Conservation (phyloP, 2,113 vertebrate genomes). For the Thermophis baileyi region DNA sequence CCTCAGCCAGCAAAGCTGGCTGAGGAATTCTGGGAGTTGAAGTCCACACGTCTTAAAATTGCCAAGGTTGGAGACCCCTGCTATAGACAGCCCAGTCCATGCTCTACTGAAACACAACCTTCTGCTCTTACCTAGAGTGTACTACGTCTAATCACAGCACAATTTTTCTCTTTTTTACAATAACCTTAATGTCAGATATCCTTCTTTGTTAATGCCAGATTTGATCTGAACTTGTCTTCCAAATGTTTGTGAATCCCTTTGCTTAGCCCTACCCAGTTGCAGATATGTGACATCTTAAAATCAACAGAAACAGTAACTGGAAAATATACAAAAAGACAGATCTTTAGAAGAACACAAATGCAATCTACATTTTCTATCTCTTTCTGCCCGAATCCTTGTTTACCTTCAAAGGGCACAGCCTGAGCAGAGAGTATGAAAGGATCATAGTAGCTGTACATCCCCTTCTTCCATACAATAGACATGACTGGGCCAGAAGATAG, state of each 20-base stretch:
- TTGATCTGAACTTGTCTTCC: background rate
- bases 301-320: background rate
- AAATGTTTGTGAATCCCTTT: conserved; percentile 2
- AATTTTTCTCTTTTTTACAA: background rate
- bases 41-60: no score
- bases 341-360: background rate
- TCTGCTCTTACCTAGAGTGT: background rate
- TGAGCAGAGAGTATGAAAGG: conserved; percentile 82
- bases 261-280: background rate
- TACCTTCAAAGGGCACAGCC: conserved; percentile 73
- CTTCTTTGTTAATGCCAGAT: background rate
- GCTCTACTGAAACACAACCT: no score
- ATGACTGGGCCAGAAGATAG: conserved; percentile 84
- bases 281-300: background rate
- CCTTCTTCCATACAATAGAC: conserved; percentile 91
- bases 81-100: no score
- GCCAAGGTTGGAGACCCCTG: no score
- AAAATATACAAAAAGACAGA: background rate
- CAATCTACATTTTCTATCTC: background rate
- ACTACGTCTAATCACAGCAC: background rate
- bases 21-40: no score
- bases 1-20: no score
- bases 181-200: background rate
- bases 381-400: conserved; percentile 33
- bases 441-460: conserved; percentile 84